These are phyloP conservation scores for Ceratotherium simum DNA, from an alignment of 2,113 vertebrate species.

Conservation along the genomic window DNA sequence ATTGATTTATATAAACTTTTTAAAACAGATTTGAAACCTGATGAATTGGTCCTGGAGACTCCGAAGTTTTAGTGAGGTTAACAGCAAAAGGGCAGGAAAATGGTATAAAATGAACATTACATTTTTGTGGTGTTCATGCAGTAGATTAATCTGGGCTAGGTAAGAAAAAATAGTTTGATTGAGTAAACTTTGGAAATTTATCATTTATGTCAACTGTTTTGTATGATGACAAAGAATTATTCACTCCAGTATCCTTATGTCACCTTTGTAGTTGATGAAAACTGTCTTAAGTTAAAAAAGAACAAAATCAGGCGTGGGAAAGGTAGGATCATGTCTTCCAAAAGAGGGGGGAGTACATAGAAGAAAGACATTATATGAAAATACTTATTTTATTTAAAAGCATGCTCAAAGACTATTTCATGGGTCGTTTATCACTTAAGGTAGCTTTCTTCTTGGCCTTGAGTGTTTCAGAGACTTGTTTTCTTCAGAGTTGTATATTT, in stretches of 20 bases:
- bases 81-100: neutral
- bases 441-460: neutral
- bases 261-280: neutral
- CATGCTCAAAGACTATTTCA: neutral
- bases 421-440: neutral
- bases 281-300: neutral
- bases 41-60: neutral
- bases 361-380: neutral
- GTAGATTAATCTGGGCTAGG: neutral
- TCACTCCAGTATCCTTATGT: neutral
- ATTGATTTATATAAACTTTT: conserved; percentile 15
- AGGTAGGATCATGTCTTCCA: neutral
- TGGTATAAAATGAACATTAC: neutral
- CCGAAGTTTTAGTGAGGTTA: neutral
- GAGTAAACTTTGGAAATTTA: neutral
- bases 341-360: fast-evolving
- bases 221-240: neutral
- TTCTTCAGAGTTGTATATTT: neutral
- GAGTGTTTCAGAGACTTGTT: neutral
- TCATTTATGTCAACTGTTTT: neutral
- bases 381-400: neutral
- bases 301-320: neutral
- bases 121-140: neutral
- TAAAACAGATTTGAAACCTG: conserved; percentile 47
- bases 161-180: neutral